Conservation (phyloP, 2,888 invertebrate species). For the Caprella mutica region DNA sequence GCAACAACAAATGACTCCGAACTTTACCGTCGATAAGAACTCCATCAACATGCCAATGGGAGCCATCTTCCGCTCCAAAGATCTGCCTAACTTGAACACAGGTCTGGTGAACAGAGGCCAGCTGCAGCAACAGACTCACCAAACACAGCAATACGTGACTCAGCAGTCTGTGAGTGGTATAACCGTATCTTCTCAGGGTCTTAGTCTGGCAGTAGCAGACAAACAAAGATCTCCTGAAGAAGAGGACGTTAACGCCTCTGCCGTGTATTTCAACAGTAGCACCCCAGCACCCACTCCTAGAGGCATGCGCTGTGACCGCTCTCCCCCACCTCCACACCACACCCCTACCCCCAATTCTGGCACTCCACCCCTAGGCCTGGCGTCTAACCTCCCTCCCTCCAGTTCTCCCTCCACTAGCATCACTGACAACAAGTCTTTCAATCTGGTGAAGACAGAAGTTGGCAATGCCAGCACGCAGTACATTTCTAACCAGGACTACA, state of each 20-base stretch:
- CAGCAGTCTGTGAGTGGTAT: conserved; percentile 2
- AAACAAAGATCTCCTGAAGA: conserved; percentile 16
- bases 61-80: conserved; percentile 1
- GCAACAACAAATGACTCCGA: conserved; percentile 26
- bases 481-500: conserved; percentile 29
- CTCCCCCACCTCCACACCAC: conserved; percentile 16
- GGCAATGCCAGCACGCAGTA: conserved; percentile 18
- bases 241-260: conserved; percentile 2
- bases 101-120: not conserved
- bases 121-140: conserved; percentile 2
- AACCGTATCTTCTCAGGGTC: not conserved
- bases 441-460: conserved; percentile 29
- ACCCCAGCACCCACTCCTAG: not conserved
- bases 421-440: conserved; percentile 24
- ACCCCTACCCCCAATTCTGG: conserved; percentile 23
- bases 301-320: conserved; percentile 15
- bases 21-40: conserved; percentile 29
- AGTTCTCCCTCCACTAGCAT: conserved; percentile 25
- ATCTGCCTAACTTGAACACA: not conserved
- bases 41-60: conserved; percentile 6
- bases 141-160: conserved; percentile 1
- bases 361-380: conserved; percentile 24
- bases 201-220: not conserved
- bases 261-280: conserved; percentile 17
- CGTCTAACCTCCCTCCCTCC: conserved; percentile 29